Evolutionary conservation across 2,888 invertebrate species (phyloP), one percentile per base, ranked within the genome.

Genomic region (Latrodectus elegans): DNA sequence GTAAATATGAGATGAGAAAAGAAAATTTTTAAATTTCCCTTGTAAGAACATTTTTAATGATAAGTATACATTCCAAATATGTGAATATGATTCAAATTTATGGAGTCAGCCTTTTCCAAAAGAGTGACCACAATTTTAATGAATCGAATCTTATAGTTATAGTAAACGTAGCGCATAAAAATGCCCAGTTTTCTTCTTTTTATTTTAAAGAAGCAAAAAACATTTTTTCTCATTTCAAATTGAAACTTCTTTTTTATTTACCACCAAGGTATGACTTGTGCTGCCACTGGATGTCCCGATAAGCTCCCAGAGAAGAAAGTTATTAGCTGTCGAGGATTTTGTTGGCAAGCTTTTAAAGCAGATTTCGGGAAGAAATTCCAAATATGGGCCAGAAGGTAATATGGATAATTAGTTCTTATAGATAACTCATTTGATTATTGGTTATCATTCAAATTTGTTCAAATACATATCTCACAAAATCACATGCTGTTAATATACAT

Each of bases 381-480:
- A 17, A 80, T 88, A 22, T 81, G 77, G 78, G 74, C 73, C 6
- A 72, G 74, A 64, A 84, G 84, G 84, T 84, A 86, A 70, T 26
- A 64, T 70, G 17, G 0, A 12, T 11, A 67, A 64, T 49, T 70
- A 11, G 55, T 68, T 10, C 38, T 15, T 8, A n/a, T 15, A 38
- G 17, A n/a, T 26, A n/a, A 12, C 10, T 55, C 22, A 9, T 49
- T 38, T 11, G 17, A 15, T 26, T 22, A 12, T 1, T 68, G 14
- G 38, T n/a, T 26, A 26, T 22, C 22, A 22, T 22, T 22, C 1
- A 75, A 26, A 10, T 10, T 26, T 68, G 17, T 26, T 52, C 22
- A 38, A n/a, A 10, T 55, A 2, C 10, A 10, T 74, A 4, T 38
- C 38, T 38, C 1, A 38, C 38, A 38, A 4, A 38, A 38, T 6